Conservation (phyloP, 2,888 invertebrate species). For the Heliconius ismenius region DNA sequence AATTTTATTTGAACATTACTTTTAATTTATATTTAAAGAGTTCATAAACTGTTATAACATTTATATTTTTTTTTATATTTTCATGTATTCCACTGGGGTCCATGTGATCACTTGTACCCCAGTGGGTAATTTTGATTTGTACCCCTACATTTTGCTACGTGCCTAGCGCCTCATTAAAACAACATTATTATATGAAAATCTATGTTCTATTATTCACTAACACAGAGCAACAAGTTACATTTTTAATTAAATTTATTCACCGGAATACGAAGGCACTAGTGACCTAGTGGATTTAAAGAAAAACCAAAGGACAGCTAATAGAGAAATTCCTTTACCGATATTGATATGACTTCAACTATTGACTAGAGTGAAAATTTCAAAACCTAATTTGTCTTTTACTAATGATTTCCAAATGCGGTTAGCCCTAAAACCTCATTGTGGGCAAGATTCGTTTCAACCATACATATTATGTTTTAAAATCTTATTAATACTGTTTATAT, state of each 20-base stretch:
- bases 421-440: slow-evolving; percentile 46
- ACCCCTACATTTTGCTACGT: slow-evolving; percentile 39
- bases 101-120: background rate
- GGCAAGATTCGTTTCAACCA: slow-evolving; percentile 48
- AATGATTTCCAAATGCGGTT: slow-evolving; percentile 41
- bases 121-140: background rate
- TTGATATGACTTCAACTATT: slow-evolving; percentile 74
- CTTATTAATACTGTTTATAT: slow-evolving; percentile 67
- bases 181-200: slow-evolving; percentile 50
- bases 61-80: background rate
- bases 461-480: slow-evolving; percentile 53
- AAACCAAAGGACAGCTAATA: slow-evolving; percentile 36
- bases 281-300: slow-evolving; percentile 63
- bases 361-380: slow-evolving; percentile 55
- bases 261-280: slow-evolving; percentile 72
- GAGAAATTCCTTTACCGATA: slow-evolving; percentile 36
- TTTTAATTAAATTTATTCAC: slow-evolving; percentile 23
- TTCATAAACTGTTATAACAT: background rate
- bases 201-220: slow-evolving; percentile 68
- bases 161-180: slow-evolving; percentile 38
- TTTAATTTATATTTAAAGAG: slow-evolving; percentile 6
- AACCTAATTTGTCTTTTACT: slow-evolving; percentile 45
- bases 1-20: background rate
- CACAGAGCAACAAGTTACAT: slow-evolving; percentile 65
- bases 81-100: background rate